Conservation (phyloP, 2,888 invertebrate genomes). For the Pimpla rufipes region DNA sequence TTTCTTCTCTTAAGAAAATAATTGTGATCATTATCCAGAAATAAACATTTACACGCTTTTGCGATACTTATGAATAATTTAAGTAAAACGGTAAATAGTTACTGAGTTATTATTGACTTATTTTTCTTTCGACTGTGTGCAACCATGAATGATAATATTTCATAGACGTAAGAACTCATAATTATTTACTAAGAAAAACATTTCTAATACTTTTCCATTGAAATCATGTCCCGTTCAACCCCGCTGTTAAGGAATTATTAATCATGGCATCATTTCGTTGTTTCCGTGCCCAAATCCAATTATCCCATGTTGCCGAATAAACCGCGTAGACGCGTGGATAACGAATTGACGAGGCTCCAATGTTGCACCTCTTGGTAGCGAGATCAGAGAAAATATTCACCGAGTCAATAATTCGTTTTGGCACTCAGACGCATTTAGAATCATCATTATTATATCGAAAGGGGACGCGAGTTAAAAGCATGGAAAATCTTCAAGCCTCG, state of each 20-base stretch:
- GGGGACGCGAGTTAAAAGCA: background rate
- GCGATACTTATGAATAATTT: too few relatives aligned
- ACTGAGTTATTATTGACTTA: too few relatives aligned
- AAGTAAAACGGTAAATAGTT: too few relatives aligned
- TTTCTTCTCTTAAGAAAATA: too few relatives aligned
- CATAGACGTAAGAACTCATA: too few relatives aligned
- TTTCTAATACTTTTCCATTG: too few relatives aligned
- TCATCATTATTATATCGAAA: constrained; percentile 6
- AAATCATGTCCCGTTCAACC: too few relatives aligned
- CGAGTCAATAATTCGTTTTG: constrained; percentile 17
- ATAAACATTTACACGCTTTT: too few relatives aligned
- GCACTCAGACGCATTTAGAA: constrained; percentile 11
- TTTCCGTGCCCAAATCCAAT: background rate
- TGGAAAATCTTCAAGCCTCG: constrained; percentile 74
- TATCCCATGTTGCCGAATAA: constrained; percentile 35
- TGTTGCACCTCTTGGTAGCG: background rate
- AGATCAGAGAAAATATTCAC: constrained; percentile 11
- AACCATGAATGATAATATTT: too few relatives aligned
- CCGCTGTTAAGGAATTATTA: constrained; percentile 1
- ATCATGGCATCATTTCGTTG: constrained; percentile 19
- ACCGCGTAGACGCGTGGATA: constrained; percentile 1
- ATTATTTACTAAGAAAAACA: too few relatives aligned
- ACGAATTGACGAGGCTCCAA: background rate
- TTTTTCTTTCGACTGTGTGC: too few relatives aligned
- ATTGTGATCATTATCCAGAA: too few relatives aligned